Evolutionary conservation across 2,888 invertebrate genomes (phyloP), one percentile per base, ranked within the genome.

Genomic region (Artemia sinica): DNA sequence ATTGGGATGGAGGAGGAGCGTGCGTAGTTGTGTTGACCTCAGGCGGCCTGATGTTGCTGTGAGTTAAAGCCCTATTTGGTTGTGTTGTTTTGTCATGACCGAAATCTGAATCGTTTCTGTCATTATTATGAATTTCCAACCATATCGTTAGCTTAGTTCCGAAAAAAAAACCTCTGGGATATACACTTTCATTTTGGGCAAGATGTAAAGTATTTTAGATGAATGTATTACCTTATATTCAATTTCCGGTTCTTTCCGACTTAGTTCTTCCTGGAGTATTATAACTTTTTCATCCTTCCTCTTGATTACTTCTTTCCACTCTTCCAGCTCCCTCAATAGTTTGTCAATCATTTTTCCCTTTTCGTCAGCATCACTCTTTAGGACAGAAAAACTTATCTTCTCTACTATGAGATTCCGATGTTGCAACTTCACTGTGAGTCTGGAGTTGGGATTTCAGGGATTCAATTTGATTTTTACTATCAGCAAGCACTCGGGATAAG

Each of bases 221-320:
- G 28, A 18, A 49, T 13, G 8, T 13, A 8, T 10, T 67, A 72
- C 72, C 71, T 74, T 74, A 50, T 73, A 72, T 68, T 73, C 73
- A 11, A 74, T 74, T 70, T 74, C 74, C 12, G 74, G 74, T 69
- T 74, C 73, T 28, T 71, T 73, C 67, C 75, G 74, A 52, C 73
- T 73, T 58, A 76, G 73, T 71, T 77, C 77, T 49, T 77, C 75
- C 68, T 77, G 75, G 50, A 76, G 75, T 63, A 75, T 75, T 70
- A 75, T 75, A 14, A 77, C 74, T 41, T 74, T 73, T 65, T 75
- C 74, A 72, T 78, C 77, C 68, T 77, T 74, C 72, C 76, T 76
- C 58, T 75, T 74, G 65, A 78, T 74, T 74, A 73, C 73, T 18
- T 75, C 71, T 5, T 73, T 72, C 52, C 71, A 69, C 10, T 71